Conservation (phyloP, 2,888 invertebrate genomes). For the Melanostoma mellinum region DNA sequence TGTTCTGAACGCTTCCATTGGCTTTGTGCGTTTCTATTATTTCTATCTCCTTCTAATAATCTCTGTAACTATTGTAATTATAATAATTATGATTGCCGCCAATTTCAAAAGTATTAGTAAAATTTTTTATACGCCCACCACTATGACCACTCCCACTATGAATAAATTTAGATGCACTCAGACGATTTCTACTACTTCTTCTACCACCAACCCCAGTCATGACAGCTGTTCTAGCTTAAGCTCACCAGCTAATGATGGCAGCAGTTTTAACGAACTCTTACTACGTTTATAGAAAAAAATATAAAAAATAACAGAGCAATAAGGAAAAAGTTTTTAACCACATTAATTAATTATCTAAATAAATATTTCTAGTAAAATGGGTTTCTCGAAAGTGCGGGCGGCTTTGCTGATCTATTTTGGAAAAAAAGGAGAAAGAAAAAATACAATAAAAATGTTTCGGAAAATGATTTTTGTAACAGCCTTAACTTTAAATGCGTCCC, state of each 20-base stretch:
- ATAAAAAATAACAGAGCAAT: slow-evolving; percentile 27
- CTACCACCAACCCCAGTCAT: slow-evolving; percentile 50
- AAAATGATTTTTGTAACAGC: slow-evolving; percentile 29
- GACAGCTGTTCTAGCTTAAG: slow-evolving; percentile 53
- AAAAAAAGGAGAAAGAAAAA: slow-evolving; percentile 10
- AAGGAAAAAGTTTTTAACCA: slow-evolving; percentile 54
- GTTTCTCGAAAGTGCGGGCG: slow-evolving; percentile 59
- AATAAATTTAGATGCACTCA: slow-evolving; percentile 70
- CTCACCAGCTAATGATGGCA: slow-evolving; percentile 59
- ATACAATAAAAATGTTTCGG: slow-evolving; percentile 10
- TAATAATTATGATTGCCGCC: slow-evolving; percentile 73
- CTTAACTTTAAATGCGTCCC: slow-evolving; percentile 37
- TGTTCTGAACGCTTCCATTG: slow-evolving; percentile 65
- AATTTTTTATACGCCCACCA: slow-evolving; percentile 71
- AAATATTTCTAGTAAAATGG: slow-evolving; percentile 52
- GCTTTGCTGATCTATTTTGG: slow-evolving; percentile 30
- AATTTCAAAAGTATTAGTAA: slow-evolving; percentile 70
- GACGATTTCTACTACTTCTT: slow-evolving; percentile 49
- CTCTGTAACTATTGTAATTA: slow-evolving; percentile 70
- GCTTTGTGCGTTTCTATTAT: slow-evolving; percentile 72
- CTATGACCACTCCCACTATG: slow-evolving; percentile 61
- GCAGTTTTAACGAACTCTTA: slow-evolving; percentile 67
- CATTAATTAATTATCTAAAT: slow-evolving; percentile 40
- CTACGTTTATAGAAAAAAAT: slow-evolving; percentile 66
- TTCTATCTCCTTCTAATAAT: slow-evolving; percentile 68